Evolutionary conservation across 2,888 invertebrate species (phyloP).

Genomic region (Diaphora mendica): DNA sequence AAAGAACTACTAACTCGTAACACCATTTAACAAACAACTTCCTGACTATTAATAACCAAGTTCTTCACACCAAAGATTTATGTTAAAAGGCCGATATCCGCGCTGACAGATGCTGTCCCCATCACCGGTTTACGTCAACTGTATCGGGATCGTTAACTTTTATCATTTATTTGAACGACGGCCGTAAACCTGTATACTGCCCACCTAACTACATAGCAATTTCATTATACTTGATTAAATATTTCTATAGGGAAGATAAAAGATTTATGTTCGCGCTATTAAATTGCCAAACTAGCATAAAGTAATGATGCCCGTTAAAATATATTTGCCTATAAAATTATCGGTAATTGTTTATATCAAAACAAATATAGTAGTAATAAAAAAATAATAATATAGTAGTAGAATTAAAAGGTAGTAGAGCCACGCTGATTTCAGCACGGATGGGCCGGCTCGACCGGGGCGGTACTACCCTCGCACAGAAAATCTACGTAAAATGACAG

Average conservation of each 20-base stretch:
- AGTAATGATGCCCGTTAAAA: neutral
- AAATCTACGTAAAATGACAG: no score
- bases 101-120: conserved; percentile 34
- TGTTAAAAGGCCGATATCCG: conserved; percentile 13
- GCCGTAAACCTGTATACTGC: conserved; percentile 33
- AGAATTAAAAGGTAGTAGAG: no score
- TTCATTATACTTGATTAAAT: conserved; percentile 22
- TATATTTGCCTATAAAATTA: neutral
- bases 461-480: no score
- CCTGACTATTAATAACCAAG: neutral
- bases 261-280: conserved; percentile 8
- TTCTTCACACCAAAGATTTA: neutral
- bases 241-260: conserved; percentile 12
- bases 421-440: no score
- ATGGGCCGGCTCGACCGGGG: no score
- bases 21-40: neutral
- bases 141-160: conserved; percentile 35
- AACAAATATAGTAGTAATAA: no score
- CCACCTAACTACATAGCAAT: conserved; percentile 24
- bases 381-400: no score
- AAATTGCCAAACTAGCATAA: neutral
- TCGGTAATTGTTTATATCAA: neutral
- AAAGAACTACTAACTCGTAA: neutral
- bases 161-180: conserved; percentile 39
- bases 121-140: conserved; percentile 29